A percentile compares a stretch with the other conserved stretches of the same genome.
Evolutionary conservation across 1,140 invertebrate genomes (phyloP).

Genomic region (Pseudomyrmex sp.): DNA sequence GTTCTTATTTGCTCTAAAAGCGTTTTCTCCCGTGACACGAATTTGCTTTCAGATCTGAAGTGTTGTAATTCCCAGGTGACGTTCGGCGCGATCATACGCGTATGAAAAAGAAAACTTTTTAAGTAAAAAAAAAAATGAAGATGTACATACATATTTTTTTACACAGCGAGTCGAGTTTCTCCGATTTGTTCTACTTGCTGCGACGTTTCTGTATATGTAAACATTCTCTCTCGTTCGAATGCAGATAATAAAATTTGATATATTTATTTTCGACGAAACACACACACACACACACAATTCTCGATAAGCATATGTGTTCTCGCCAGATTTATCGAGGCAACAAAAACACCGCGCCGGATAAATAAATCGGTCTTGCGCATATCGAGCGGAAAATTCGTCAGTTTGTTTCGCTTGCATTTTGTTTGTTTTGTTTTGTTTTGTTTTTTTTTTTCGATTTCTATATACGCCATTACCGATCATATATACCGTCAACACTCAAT

Average conservation of each 20-base stretch:
- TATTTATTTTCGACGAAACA: background rate
- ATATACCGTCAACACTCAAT: no score
- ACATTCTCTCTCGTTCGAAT: no score
- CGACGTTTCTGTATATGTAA: background rate
- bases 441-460: background rate
- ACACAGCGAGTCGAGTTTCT: background rate
- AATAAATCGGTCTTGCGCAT: background rate
- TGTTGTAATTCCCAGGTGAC: constrained; percentile 12
- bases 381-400: background rate
- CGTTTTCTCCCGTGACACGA: constrained; percentile 20
- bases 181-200: background rate
- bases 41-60: constrained; percentile 37
- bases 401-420: background rate
- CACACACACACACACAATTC: no score
- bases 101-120: background rate
- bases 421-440: background rate
- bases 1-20: constrained; percentile 7
- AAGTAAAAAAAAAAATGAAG: background rate
- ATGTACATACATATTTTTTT: background rate
- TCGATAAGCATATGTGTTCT: no score
- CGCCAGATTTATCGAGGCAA: no score
- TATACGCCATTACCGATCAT: no score
- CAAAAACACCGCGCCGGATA: background rate
- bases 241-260: background rate
- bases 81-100: background rate